A percentile compares a stretch with the other conserved stretches of the same genome.
These are phyloP conservation scores for Erethizon dorsatum DNA, from an alignment of 2,797 vertebrate species.

Conservation along the genomic window DNA sequence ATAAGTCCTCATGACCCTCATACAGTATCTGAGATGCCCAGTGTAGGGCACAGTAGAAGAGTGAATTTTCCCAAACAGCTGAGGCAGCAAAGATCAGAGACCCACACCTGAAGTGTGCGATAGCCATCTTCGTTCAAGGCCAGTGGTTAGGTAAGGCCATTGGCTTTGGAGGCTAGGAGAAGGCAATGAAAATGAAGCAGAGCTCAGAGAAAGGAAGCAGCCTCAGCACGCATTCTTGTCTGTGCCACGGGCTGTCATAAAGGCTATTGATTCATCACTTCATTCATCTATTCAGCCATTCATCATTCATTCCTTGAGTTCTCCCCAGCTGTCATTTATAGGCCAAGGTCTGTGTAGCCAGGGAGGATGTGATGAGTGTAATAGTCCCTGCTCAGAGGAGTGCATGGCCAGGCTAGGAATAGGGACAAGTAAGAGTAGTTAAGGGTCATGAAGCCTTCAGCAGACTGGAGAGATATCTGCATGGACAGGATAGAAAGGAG, in stretches of 20 bases:
- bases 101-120: neutral
- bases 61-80: neutral
- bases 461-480: neutral
- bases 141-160: conserved; percentile 50
- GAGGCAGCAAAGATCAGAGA: conserved; percentile 48
- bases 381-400: neutral
- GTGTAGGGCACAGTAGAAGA: neutral
- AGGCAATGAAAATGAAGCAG: conserved; percentile 66
- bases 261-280: conserved; percentile 71
- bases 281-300: conserved; percentile 67
- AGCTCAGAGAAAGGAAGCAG: conserved; percentile 58
- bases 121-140: conserved; percentile 67
- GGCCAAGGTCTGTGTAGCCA: conserved; percentile 2
- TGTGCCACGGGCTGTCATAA: conserved; percentile 67
- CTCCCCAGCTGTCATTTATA: neutral
- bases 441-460: neutral
- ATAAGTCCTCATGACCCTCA: neutral
- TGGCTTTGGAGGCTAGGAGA: conserved; percentile 58
- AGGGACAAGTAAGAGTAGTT: neutral
- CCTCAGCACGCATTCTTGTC: conserved; percentile 10
- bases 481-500: neutral
- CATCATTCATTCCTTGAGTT: conserved; percentile 55
- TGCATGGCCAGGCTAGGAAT: neutral
- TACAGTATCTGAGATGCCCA: neutral
- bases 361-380: conserved; percentile 46